These are phyloP conservation scores for Melieria crassipennis DNA, from an alignment of 2,888 invertebrate species.

Conservation along the genomic window DNA sequence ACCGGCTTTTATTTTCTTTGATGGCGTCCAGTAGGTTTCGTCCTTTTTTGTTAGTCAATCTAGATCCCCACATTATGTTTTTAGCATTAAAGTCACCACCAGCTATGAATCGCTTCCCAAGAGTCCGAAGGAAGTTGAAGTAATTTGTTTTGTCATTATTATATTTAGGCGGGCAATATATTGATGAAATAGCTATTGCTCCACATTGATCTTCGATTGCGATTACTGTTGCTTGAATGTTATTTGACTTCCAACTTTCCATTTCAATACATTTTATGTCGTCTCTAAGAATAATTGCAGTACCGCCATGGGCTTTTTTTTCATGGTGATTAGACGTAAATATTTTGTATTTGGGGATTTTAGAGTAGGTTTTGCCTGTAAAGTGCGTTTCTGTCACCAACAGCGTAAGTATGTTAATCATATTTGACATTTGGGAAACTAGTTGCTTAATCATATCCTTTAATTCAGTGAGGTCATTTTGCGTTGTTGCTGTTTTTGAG, in stretches of 20 bases:
- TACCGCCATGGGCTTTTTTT: background rate
- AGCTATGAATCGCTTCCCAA: background rate
- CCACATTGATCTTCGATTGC: no score
- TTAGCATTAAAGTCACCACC: conserved; percentile 1
- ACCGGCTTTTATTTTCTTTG: background rate
- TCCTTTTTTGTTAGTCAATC: conserved; percentile 7
- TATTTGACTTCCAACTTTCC: background rate
- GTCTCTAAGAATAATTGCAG: background rate
- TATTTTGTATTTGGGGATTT: background rate
- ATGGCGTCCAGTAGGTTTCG: conserved; percentile 7
- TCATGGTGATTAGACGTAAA: background rate
- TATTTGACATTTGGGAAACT: background rate
- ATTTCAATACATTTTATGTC: background rate
- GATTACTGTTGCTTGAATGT: no score
- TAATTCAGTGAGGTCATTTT: no score
- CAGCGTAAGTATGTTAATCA: background rate
- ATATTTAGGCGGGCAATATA: no score
- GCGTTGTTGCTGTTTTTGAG: no score
- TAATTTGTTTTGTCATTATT: no score
- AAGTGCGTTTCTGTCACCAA: conserved; percentile 14
- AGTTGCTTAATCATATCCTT: no score
- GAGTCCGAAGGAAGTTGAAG: no score
- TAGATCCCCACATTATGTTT: conserved; percentile 10
- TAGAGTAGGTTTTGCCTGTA: background rate
- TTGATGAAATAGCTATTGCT: no score